Evolutionary conservation across 2,113 vertebrate genomes (phyloP).

Genomic region (Crotalus horridus): DNA sequence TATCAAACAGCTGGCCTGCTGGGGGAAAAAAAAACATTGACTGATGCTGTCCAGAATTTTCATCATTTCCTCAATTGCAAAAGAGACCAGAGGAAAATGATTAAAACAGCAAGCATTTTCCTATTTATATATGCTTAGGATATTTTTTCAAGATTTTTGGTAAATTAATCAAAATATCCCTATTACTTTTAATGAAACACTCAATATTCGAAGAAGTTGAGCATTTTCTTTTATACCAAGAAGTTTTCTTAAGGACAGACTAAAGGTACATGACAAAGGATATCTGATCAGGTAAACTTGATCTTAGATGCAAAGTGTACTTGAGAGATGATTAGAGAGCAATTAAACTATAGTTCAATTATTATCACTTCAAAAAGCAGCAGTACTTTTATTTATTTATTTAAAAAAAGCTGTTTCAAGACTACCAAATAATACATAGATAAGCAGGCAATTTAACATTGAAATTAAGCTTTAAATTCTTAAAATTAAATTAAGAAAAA

Average conservation of each 20-base stretch:
- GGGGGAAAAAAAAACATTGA: not conserved
- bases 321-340: not conserved
- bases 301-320: not conserved
- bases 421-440: not conserved
- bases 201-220: not conserved
- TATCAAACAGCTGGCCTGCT: not conserved
- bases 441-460: not conserved
- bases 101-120: not conserved
- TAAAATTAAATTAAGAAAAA: no score
- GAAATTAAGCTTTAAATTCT: not conserved
- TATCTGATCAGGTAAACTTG: not conserved
- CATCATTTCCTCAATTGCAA: not conserved
- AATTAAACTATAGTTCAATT: not conserved
- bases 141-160: not conserved
- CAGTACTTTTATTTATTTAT: not conserved
- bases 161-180: not conserved
- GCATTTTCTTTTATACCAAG: not conserved
- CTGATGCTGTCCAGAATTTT: not conserved
- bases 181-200: not conserved
- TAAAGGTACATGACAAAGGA: not conserved
- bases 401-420: not conserved
- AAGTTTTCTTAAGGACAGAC: not conserved
- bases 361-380: not conserved
- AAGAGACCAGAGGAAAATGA: not conserved
- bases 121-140: not conserved